Evolutionary conservation across 2,888 invertebrate species (phyloP), one percentile per base, ranked within the genome.

Genomic region (Parnassius mnemosyne): DNA sequence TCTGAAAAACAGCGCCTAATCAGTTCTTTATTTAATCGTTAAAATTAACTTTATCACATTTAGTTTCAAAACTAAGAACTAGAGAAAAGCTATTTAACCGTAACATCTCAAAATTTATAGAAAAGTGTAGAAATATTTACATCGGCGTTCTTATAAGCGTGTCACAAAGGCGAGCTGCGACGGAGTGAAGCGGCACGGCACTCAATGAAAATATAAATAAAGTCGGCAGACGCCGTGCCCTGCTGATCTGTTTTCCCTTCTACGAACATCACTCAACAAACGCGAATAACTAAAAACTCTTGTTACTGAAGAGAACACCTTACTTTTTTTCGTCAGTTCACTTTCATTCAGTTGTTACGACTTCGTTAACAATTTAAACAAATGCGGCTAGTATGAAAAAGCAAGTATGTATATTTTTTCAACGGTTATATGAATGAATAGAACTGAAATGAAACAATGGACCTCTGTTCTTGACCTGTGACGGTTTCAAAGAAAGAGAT

Each of bases 151-250:
- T 60, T 34, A 34, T 10, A 50, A 52, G 64, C 60, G 64, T 67
- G 64, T 65, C 62, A 61, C 68, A 65, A 66, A 65, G 69, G 68
- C 65, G 69, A 69, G 65, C 69, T 66, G 69, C 69, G 67, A 60
- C 66, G 68, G 61, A 74, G 65, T 66, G 69, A 69, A 52, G 63
- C 66, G 66, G 67, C 68, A 61, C 67, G 66, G 67, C 69, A 67
- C 72, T 84, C 78, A 85, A 84, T 84, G 81, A 79, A 83, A 81
- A 80, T 83, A 81, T 81, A 83, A 84, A 85, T 81, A 84, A 77
- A 80, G 69, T 74, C 66, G 64, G 70, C 77, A 79, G 79, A 79
- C 84, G 72, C 66, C 71, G 72, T 74, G 81, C 75, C 79, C 82
- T 75, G 76, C 70, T 83, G 74, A 79, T 79, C 82, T 73, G 77